Evolutionary conservation across 2,113 vertebrate genomes (phyloP), one percentile per base, ranked within the genome.

Genomic region (Mus pahari): DNA sequence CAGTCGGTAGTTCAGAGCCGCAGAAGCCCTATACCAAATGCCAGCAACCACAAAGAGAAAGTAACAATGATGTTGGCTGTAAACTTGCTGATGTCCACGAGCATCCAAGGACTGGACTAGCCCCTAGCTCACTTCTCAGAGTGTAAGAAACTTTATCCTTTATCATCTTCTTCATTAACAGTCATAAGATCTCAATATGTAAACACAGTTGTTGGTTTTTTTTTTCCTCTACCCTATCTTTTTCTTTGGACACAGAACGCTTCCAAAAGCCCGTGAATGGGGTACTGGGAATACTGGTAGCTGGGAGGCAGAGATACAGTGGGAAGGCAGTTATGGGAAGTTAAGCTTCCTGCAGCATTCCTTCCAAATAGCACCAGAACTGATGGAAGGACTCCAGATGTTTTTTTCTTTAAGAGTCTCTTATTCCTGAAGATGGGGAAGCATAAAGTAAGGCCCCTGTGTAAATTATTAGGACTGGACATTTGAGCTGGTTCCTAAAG

Each of bases 351-450:
- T 39, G 89, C 95, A 97, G 97, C 97, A 81, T 6, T 89, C 96
- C 98, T 98, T 97, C 97, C 96, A 93, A 94, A 94, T 97, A 97
- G 97, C 98, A 97, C 96, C 97, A 97, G 97, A 97, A 97, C 98
- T 96, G 97, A 97, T 98, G 95, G 97, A 98, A 97, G 98, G 96
- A 97, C 97, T 96, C 98, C 98, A 97, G 92, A 97, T 98, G 97
- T 93, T 48, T 83, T 91, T 97, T 98, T 97, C 98, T 98, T 98
- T 12, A 39, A n/a, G 14, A 97, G 98, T 97, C 98, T 98, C 98
- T 97, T 98, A 97, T 98, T 98, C 98, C 96, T 97, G 97, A 98
- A 99, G 99, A 98, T 98, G 97, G 98, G 98, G 98, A 98, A 98
- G 95, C 92, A 36, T 60, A 71, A 84, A 92, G 98, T 98, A 97